These are phyloP conservation scores for Hydropsyche betteni DNA, from an alignment of 2,888 invertebrate genomes.

Conservation along the genomic window DNA sequence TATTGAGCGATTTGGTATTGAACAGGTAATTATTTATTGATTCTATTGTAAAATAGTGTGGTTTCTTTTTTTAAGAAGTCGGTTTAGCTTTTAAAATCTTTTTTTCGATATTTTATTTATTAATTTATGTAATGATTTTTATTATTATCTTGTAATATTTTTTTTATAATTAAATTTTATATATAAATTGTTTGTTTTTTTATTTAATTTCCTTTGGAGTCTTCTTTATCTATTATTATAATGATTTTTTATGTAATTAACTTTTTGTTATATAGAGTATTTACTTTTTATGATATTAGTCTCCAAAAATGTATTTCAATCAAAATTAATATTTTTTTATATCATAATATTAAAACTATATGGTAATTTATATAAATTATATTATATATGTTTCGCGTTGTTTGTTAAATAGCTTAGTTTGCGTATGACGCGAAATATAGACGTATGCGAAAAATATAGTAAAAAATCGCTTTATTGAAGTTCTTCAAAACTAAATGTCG, in stretches of 20 bases:
- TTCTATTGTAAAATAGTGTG: not conserved
- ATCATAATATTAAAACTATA: not conserved
- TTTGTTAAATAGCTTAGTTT: too few species aligned
- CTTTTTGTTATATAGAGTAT: too few species aligned
- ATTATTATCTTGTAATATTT: not conserved
- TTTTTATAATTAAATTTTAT: not conserved
- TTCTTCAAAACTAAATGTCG: too few species aligned
- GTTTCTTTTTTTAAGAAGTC: too few species aligned
- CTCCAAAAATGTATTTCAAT: too few species aligned
- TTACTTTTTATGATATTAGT: not conserved
- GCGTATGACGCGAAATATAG: too few species aligned
- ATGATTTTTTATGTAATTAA: not conserved
- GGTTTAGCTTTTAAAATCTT: not conserved
- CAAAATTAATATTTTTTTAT: not conserved
- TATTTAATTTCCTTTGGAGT: not conserved
- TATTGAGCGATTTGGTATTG: constrained; percentile 54
- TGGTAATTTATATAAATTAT: too few species aligned
- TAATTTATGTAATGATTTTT: not conserved
- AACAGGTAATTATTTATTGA: constrained; percentile 25
- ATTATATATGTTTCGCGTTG: too few species aligned
- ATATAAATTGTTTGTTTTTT: not conserved
- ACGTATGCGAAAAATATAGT: too few species aligned
- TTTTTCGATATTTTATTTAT: not conserved
- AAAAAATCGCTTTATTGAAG: too few species aligned
- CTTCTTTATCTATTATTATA: not conserved